These are phyloP conservation scores for Calliopum simillimum DNA, from an alignment of 2,888 invertebrate species.

Conservation along the genomic window DNA sequence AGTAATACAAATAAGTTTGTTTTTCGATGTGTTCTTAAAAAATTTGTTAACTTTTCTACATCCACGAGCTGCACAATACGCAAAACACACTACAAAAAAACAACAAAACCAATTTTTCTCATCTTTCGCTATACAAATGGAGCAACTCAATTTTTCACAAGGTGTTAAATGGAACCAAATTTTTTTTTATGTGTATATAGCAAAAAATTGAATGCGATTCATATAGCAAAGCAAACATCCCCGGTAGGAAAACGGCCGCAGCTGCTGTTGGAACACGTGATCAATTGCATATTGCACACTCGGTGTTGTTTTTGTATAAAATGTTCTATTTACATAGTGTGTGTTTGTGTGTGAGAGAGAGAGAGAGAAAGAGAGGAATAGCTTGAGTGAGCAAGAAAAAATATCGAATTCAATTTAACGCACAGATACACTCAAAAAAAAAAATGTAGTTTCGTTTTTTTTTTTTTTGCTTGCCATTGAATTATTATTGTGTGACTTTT, in stretches of 20 bases:
- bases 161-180: slow-evolving; percentile 26
- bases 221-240: neutral
- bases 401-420: slow-evolving; percentile 4
- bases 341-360: slow-evolving; percentile 1
- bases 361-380: slow-evolving; percentile 27
- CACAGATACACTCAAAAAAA: slow-evolving; percentile 10
- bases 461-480: neutral
- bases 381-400: neutral
- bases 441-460: too few species aligned
- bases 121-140: neutral
- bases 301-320: slow-evolving; percentile 27
- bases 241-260: slow-evolving; percentile 20
- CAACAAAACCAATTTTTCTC: slow-evolving; percentile 8
- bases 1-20: slow-evolving; percentile 25
- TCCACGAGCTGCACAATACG: slow-evolving; percentile 32
- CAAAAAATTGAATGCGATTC: neutral
- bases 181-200: neutral
- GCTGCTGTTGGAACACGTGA: neutral
- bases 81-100: slow-evolving; percentile 22
- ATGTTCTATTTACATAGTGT: slow-evolving; percentile 29
- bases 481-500: neutral
- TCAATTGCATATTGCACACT: slow-evolving; percentile 26
- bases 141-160: neutral
- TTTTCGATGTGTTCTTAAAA: slow-evolving; percentile 1
- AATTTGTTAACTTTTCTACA: slow-evolving; percentile 8